Conservation (phyloP, 1,140 invertebrate genomes). For the Harpegnathos saltator region DNA sequence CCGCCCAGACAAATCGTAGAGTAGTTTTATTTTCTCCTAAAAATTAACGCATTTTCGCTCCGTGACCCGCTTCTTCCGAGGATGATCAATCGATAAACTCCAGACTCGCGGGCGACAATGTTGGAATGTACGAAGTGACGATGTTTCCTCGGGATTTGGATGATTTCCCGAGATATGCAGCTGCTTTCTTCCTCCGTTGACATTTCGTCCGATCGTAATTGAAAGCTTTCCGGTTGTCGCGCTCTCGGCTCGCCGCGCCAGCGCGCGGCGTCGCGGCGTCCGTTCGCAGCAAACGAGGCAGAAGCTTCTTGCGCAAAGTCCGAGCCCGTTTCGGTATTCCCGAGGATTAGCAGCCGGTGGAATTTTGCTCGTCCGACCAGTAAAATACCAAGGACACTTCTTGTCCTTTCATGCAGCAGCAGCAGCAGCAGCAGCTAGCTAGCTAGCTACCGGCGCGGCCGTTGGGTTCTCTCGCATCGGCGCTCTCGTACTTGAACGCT, state of each 20-base stretch:
- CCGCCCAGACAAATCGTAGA: no score
- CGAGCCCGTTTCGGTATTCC: conserved; percentile 55
- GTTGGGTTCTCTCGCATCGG: conserved; percentile 20
- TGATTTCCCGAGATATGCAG: neutral
- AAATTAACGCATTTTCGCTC: neutral
- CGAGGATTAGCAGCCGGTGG: conserved; percentile 62
- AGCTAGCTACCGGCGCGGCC: no score
- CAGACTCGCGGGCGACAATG: neutral
- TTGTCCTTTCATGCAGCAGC: conserved; percentile 19
- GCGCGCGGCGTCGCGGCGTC: conserved; percentile 17
- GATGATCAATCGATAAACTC: neutral
- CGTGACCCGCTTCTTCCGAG: neutral
- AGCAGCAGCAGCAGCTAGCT: no score
- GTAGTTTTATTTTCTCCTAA: no score
- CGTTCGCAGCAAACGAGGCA: neutral
- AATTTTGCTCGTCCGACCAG: conserved; percentile 66
- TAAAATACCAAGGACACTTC: conserved; percentile 60
- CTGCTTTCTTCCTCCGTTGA: neutral
- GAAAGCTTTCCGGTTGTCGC: neutral
- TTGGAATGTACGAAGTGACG: neutral
- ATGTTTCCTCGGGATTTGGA: neutral
- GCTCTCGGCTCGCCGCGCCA: neutral
- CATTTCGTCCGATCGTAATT: conserved; percentile 8
- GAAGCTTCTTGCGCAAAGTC: conserved; percentile 20
- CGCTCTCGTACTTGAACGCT: conserved; percentile 32